Evolutionary conservation across 2,888 invertebrate genomes (phyloP).

Genomic region (Sphecodes monilicornis): DNA sequence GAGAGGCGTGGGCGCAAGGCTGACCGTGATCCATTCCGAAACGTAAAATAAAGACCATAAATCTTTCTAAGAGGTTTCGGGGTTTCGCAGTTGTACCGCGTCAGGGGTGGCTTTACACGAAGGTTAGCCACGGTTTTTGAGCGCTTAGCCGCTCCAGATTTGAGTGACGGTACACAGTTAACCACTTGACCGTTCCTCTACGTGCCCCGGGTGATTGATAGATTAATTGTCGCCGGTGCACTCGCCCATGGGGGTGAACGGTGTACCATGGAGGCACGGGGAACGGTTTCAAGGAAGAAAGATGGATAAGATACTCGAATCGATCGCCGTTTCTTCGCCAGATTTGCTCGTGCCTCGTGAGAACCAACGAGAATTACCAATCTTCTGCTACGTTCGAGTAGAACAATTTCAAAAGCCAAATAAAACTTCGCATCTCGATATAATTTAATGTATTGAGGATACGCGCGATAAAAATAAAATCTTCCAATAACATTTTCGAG

Average conservation of each 20-base stretch:
- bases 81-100: constrained; percentile 71
- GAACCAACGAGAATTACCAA: not conserved
- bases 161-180: constrained; percentile 84
- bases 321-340: not conserved
- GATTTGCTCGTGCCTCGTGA: not conserved
- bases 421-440: too few species aligned
- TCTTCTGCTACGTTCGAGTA: too few species aligned
- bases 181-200: constrained; percentile 83
- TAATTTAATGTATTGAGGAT: too few species aligned
- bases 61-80: constrained; percentile 80
- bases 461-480: too few species aligned
- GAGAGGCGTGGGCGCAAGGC: not conserved
- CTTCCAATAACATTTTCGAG: too few species aligned
- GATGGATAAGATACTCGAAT: not conserved
- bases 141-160: constrained; percentile 79
- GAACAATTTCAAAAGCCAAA: too few species aligned
- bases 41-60: constrained; percentile 73
- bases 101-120: constrained; percentile 79
- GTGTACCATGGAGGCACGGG: not conserved
- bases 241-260: not conserved
- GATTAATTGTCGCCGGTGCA: constrained; percentile 79
- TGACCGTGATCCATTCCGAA: constrained; percentile 49
- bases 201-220: constrained; percentile 80
- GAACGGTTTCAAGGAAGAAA: constrained; percentile 1
- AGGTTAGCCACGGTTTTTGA: constrained; percentile 83